Evolutionary conservation across 2,888 invertebrate genomes (phyloP).

Genomic region (Noctua fimbriata): DNA sequence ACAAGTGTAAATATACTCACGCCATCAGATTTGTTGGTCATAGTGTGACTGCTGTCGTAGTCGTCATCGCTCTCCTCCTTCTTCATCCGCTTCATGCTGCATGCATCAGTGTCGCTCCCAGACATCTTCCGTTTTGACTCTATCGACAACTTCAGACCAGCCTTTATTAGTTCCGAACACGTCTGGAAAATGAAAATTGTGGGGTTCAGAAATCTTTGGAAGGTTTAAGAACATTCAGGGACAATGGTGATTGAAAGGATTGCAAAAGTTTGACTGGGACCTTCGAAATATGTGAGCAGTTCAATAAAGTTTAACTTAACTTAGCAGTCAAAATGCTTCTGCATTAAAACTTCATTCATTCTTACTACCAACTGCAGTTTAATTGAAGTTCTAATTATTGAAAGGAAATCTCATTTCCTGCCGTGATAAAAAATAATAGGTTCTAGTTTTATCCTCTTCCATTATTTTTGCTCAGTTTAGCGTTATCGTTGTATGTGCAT

Average conservation of each 20-base stretch:
- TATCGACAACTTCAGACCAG: conserved; percentile 96
- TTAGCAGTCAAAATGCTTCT: neutral
- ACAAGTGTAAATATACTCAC: conserved; percentile 74
- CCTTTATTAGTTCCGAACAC: conserved; percentile 97
- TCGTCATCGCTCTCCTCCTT: conserved; percentile 92
- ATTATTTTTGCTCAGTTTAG: conserved; percentile 30
- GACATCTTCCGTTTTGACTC: conserved; percentile 96
- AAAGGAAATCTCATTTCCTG: conserved; percentile 16
- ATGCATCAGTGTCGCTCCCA: conserved; percentile 90
- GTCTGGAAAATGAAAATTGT: conserved; percentile 90
- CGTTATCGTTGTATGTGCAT: conserved; percentile 9
- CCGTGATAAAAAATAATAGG: conserved; percentile 18
- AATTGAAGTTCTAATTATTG: conserved; percentile 30
- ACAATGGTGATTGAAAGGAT: neutral
- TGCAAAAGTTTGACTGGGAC: neutral
- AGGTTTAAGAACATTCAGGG: conserved; percentile 1
- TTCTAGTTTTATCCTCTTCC: neutral
- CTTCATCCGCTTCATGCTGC: conserved; percentile 86
- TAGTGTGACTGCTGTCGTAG: conserved; percentile 89
- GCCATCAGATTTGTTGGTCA: conserved; percentile 89
- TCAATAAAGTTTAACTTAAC: neutral
- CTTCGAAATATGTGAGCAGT: neutral
- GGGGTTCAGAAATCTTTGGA: conserved; percentile 32
- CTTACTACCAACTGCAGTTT: neutral
- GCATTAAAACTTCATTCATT: neutral